Conservation (phyloP, 1,140 invertebrate species). For the Trichonephila inaurata region DNA sequence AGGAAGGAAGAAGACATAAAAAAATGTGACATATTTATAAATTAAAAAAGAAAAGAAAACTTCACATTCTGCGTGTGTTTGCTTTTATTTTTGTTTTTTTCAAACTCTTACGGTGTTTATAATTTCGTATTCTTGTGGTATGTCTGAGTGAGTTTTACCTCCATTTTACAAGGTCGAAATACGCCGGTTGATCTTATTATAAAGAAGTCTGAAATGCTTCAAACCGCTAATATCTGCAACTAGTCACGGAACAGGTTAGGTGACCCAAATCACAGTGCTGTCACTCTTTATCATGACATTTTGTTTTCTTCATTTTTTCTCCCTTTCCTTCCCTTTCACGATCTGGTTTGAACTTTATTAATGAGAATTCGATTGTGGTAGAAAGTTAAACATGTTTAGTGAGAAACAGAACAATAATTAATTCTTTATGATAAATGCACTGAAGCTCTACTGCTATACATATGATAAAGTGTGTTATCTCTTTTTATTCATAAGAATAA, state of each 20-base stretch:
- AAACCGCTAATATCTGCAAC: constrained; percentile 30
- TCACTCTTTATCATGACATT: constrained; percentile 26
- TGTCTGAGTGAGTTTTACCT: constrained; percentile 12
- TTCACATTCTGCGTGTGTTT: background rate
- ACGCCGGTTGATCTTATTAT: background rate
- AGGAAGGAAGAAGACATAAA: constrained; percentile 33
- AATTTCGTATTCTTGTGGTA: constrained; percentile 52
- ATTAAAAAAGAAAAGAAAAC: constrained; percentile 16
- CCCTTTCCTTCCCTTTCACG: constrained; percentile 9
- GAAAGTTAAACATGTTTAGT: background rate
- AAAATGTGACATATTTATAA: constrained; percentile 35
- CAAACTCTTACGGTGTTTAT: background rate
- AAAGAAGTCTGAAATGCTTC: constrained; percentile 1
- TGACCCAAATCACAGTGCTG: constrained; percentile 58
- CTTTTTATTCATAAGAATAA: no score
- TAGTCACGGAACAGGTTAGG: constrained; percentile 64
- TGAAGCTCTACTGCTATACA: no score
- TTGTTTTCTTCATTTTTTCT: constrained; percentile 23
- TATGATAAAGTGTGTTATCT: no score
- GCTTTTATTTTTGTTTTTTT: background rate
- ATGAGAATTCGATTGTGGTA: background rate
- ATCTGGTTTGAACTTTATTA: constrained; percentile 17
- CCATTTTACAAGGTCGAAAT: constrained; percentile 60
- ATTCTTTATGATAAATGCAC: no score
- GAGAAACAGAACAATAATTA: no score